Evolutionary conservation across 1,140 invertebrate genomes (phyloP).

Genomic region (Orchesella cincta): DNA sequence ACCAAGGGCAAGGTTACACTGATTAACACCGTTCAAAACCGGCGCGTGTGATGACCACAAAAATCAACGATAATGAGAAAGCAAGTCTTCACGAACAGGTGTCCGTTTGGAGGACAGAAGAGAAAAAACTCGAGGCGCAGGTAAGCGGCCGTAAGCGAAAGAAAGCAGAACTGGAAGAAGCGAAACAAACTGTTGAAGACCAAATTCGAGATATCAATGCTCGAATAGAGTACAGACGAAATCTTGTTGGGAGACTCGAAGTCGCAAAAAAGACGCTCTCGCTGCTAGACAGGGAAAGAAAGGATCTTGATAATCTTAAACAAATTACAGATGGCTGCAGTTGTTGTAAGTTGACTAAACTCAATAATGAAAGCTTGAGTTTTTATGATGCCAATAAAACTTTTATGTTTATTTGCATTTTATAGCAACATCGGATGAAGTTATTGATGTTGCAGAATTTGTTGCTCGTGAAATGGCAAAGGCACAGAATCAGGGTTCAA

Average conservation of each 20-base stretch:
- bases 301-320: not conserved
- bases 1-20: slow-evolving; percentile 49
- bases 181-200: slow-evolving; percentile 64
- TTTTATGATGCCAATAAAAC: no score
- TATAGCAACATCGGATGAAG: not conserved
- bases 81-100: slow-evolving; percentile 52
- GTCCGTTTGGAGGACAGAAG: slow-evolving; percentile 52
- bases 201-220: slow-evolving; percentile 66
- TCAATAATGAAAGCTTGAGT: no score
- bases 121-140: slow-evolving; percentile 50
- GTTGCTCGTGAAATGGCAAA: not conserved
- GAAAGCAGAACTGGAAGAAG: slow-evolving; percentile 61
- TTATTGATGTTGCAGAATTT: not conserved
- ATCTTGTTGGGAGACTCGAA: not conserved
- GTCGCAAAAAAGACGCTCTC: not conserved
- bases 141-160: slow-evolving; percentile 55
- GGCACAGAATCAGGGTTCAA: not conserved
- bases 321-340: no score
- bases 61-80: slow-evolving; percentile 52
- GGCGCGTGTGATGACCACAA: slow-evolving; percentile 51
- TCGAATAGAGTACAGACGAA: slow-evolving; percentile 61
- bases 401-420: not conserved
- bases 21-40: not conserved
- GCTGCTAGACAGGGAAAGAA: not conserved
- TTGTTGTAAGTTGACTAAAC: no score